Conservation (phyloP, 2,113 vertebrate species). For the Microcebus jonahi region DNA sequence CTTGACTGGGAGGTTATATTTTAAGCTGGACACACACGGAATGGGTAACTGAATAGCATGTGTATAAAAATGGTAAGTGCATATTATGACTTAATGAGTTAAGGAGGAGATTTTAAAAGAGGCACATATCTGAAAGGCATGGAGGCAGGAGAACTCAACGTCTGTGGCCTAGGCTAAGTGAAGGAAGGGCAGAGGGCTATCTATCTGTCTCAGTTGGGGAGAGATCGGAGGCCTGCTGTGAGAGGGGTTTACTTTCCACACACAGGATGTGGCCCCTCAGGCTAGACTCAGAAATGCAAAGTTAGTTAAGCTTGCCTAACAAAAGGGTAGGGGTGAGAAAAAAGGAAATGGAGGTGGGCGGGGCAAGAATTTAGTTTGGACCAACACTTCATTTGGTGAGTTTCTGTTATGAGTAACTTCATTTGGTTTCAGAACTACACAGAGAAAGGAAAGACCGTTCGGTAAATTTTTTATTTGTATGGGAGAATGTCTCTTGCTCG, state of each 20-base stretch:
- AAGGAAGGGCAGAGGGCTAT: background rate
- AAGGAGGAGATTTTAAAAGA: background rate
- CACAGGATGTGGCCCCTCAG: background rate
- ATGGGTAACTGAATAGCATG: background rate
- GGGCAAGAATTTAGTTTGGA: background rate
- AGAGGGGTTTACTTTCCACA: background rate
- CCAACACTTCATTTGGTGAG: background rate
- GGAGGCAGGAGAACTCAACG: background rate
- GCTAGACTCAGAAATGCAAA: background rate
- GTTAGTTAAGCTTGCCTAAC: background rate
- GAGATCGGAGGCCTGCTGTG: fast-evolving
- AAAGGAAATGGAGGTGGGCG: background rate
- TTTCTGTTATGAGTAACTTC: background rate
- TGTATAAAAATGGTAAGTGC: background rate
- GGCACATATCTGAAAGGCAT: background rate
- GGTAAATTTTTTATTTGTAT: background rate
- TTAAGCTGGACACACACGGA: background rate
- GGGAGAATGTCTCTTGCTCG: background rate
- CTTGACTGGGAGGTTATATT: background rate
- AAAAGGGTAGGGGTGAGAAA: background rate
- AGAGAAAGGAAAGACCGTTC: background rate
- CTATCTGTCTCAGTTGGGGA: background rate
- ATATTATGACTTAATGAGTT: background rate
- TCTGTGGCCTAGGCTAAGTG: background rate
- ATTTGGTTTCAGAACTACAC: slow-evolving; percentile 12